A percentile compares a stretch with the other conserved stretches of the same genome.
phyloP scores from a whole-genome alignment of 2,888 invertebrate genomes.

The Mimas tiliae region DNA sequence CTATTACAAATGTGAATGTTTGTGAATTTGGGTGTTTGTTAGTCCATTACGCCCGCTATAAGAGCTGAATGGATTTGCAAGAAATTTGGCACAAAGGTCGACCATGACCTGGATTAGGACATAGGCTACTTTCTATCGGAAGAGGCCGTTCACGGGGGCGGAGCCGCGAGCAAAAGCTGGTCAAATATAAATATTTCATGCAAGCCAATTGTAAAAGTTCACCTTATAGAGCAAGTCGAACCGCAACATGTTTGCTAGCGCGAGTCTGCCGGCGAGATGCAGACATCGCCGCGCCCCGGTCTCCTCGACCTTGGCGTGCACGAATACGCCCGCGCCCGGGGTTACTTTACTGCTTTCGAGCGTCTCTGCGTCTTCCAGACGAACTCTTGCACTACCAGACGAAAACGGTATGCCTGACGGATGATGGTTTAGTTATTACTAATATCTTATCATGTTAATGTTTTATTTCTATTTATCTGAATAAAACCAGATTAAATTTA shows the following conservation, averaged over 20 bases:
- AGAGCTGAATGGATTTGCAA: too few species aligned
- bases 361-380: conserved; percentile 45
- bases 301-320: conserved; percentile 54
- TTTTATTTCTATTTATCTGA: background rate
- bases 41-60: too few species aligned
- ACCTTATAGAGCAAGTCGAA: conserved; percentile 64
- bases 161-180: too few species aligned
- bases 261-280: conserved; percentile 59
- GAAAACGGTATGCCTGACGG: conserved; percentile 59
- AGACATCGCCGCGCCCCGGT: conserved; percentile 52
- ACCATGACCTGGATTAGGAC: too few species aligned
- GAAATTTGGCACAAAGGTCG: too few species aligned
- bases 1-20: too few species aligned
- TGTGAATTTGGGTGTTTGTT: too few species aligned
- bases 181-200: too few species aligned
- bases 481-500: too few species aligned
- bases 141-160: too few species aligned
- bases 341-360: conserved; percentile 31
- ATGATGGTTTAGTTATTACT: background rate
- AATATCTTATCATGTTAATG: background rate
- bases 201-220: background rate
- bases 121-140: too few species aligned
- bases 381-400: conserved; percentile 51
- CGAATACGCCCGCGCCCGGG: conserved; percentile 41
- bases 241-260: conserved; percentile 66